Conservation (phyloP, 2,113 vertebrate genomes). For the Erythrolamprus reginae region DNA sequence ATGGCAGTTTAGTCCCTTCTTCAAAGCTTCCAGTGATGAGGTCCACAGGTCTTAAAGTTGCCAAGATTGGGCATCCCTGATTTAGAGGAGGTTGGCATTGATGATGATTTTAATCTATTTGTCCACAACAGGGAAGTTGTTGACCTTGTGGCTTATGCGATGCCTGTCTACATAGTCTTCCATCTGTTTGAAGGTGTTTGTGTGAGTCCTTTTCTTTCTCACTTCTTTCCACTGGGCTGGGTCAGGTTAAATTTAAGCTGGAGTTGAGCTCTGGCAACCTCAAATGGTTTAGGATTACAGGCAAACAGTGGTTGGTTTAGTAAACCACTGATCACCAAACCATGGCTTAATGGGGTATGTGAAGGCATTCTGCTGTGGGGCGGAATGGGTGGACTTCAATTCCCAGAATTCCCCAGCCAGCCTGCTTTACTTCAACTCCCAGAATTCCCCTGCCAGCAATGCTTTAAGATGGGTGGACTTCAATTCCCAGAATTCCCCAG, state of each 20-base stretch:
- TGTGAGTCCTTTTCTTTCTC: conserved; percentile 55
- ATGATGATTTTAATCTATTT: neutral
- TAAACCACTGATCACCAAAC: neutral
- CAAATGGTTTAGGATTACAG: neutral
- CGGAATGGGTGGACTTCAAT: neutral
- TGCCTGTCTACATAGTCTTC: conserved; percentile 61
- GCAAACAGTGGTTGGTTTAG: neutral
- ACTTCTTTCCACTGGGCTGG: neutral
- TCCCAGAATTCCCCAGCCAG: neutral
- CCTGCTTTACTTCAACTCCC: neutral
- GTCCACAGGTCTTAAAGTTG: neutral
- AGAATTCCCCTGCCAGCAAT: neutral
- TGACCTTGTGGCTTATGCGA: conserved; percentile 57
- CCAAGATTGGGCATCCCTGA: neutral
- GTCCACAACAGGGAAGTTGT: conserved; percentile 55
- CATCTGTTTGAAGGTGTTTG: conserved; percentile 66
- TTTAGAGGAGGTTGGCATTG: neutral
- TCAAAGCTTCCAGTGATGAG: too few species aligned
- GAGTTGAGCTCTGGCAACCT: neutral
- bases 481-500: neutral
- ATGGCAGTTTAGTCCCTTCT: too few species aligned
- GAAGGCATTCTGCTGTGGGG: neutral
- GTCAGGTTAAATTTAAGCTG: neutral
- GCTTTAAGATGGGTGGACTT: neutral
- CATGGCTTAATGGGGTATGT: neutral